Conservation (phyloP, 2,113 vertebrate genomes). For the Terrapene triunguis region DNA sequence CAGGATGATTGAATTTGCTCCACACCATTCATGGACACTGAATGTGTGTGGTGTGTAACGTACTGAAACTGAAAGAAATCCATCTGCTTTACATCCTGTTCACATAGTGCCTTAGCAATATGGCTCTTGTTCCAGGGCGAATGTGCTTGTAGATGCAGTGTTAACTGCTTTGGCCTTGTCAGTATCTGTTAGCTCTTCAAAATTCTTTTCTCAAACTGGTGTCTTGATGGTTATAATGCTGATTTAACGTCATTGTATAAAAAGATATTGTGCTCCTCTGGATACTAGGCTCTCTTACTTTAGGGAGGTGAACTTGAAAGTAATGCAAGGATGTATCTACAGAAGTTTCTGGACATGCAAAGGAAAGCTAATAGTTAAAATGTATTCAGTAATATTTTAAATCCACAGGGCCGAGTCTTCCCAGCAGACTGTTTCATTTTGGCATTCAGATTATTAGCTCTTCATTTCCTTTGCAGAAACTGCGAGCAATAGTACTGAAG, state of each 20-base stretch:
- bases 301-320: background rate
- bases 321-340: background rate
- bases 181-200: background rate
- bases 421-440: background rate
- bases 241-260: background rate
- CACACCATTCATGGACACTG: background rate
- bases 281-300: background rate
- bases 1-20: conserved; percentile 1
- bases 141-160: background rate
- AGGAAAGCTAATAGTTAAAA: background rate
- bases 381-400: background rate
- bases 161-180: background rate
- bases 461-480: background rate
- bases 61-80: background rate
- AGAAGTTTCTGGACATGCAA: background rate
- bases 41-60: background rate
- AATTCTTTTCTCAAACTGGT: background rate
- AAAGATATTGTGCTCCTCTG: background rate
- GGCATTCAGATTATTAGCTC: background rate
- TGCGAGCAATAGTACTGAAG: background rate
- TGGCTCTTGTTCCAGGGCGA: background rate
- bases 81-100: background rate
- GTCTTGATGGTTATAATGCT: background rate
- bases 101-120: background rate
- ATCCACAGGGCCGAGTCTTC: background rate